phyloP scores from a whole-genome alignment of 2,797 vertebrate genomes.

The Perodicticus potto region DNA sequence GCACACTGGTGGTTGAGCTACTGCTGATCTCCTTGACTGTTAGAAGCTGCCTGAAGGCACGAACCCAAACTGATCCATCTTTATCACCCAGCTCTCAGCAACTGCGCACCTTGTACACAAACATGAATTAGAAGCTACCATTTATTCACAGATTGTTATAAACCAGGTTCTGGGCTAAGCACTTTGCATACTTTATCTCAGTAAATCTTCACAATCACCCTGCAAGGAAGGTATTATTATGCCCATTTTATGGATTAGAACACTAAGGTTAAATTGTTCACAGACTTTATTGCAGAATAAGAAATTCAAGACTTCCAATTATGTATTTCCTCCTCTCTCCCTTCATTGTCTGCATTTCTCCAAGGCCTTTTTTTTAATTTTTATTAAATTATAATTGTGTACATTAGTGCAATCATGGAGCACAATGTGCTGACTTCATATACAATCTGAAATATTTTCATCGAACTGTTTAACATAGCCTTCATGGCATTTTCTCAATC shows the following conservation, averaged over 20 bases:
- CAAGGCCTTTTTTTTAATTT: background rate
- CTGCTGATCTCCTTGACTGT: background rate
- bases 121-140: background rate
- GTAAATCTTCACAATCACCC: background rate
- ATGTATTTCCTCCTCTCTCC: background rate
- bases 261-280: background rate
- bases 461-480: too few relatives aligned
- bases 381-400: too few relatives aligned
- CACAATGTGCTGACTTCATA: too few relatives aligned
- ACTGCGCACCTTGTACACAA: accelerated
- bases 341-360: background rate
- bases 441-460: too few relatives aligned
- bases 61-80: background rate
- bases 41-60: background rate
- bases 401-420: too few relatives aligned
- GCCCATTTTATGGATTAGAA: background rate
- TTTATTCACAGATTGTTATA: background rate
- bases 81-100: background rate
- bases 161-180: background rate
- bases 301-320: background rate
- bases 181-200: background rate
- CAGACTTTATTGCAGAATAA: background rate
- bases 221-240: background rate
- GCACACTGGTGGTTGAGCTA: background rate
- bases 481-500: too few relatives aligned